phyloP scores from a whole-genome alignment of 2,888 invertebrate species.

The Lithophane leautieri region DNA sequence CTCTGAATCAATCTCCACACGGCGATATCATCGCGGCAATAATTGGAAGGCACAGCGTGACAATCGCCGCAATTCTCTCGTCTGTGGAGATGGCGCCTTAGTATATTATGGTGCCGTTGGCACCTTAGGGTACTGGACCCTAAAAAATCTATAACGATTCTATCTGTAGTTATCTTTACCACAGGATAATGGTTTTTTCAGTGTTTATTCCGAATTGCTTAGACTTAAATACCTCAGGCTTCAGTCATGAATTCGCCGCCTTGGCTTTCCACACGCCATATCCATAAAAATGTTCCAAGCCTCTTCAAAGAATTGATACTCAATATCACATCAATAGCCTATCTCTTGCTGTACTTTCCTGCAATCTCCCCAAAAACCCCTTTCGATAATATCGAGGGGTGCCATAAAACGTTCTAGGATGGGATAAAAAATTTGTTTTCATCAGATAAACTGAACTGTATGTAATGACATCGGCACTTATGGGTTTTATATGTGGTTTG shows the following conservation, averaged over 20 bases:
- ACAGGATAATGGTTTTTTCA: not conserved
- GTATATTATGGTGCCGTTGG: too few relatives aligned
- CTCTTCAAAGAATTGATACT: constrained; percentile 15
- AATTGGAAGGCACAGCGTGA: too few relatives aligned
- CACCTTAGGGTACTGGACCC: too few relatives aligned
- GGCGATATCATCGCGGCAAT: too few relatives aligned
- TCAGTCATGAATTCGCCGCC: not conserved
- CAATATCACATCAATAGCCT: constrained; percentile 27
- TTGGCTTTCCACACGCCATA: not conserved
- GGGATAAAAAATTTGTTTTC: constrained; percentile 54
- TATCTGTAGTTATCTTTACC: too few relatives aligned
- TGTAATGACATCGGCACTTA: constrained; percentile 60
- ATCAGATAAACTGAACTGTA: constrained; percentile 48
- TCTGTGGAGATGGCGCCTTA: too few relatives aligned
- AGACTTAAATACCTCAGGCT: too few relatives aligned
- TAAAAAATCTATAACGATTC: too few relatives aligned
- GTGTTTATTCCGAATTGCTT: not conserved
- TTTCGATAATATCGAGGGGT: constrained; percentile 53
- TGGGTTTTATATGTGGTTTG: constrained; percentile 34
- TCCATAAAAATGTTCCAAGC: constrained; percentile 21
- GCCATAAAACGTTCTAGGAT: constrained; percentile 44
- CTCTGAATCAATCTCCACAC: too few relatives aligned
- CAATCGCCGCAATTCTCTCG: too few relatives aligned
- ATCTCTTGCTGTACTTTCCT: constrained; percentile 43
- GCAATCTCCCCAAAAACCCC: constrained; percentile 25